Evolutionary conservation across 2,113 vertebrate species (phyloP), one percentile per base, ranked within the genome.

Genomic region (Ameiurus melas): DNA sequence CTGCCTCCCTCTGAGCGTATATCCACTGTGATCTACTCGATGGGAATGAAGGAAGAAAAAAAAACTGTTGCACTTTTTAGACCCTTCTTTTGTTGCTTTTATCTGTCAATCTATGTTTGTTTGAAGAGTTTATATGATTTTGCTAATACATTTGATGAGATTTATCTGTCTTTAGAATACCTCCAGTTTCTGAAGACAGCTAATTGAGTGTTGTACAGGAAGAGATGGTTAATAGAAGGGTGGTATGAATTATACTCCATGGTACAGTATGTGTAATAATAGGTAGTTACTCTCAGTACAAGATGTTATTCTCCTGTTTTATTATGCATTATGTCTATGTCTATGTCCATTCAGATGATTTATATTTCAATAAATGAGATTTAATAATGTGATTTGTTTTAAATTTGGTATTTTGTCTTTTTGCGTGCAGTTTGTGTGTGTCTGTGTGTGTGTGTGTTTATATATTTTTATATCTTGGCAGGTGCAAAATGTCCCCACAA

Each of bases 11-110:
- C 89, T 84, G 95, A 95, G 95, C 97, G 95, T 95, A 95, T 95
- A 94, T 89, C 95, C 91, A 97, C 96, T 97, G 97, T 97, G 97
- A 98, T 96, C 93, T 96, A 94, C 94, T 97, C 96, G 94, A 95
- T 95, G 96, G 96, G 96, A 96, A 96, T 93, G 94, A 96, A 33
- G 95, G 60, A 81, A 70, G 60, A 62, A 86, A 85, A 51, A 88
- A 96, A 92, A 87, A 96, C 95, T 98, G 95, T 97, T 99, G 98
- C 98, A 99, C 98, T 99, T 97, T 96, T 88, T 70, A 79, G 70
- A 84, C 70, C 68, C 85, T 83, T 87, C 22, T 90, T 85, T 85
- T 85, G 47, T 90, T 85, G 78, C 73, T 86, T 81, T 84, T 87
- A 89, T 86, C 88, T 89, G 77, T 85, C 47, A 80, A 66, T 86